Evolutionary conservation across 2,797 vertebrate species (phyloP).

Genomic region (Macroramphosus scolopax): DNA sequence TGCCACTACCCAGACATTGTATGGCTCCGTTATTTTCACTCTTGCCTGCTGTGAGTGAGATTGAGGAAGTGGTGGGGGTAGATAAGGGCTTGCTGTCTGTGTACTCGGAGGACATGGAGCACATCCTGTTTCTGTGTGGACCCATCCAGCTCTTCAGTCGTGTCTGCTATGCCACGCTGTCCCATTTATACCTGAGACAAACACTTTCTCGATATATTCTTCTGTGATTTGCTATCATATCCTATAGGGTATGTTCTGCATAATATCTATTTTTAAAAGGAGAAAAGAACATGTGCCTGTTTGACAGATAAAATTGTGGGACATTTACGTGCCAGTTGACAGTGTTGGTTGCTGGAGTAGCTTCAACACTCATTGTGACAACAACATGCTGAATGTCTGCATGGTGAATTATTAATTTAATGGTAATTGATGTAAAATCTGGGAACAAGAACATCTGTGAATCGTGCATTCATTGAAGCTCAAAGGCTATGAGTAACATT

Average conservation of each 20-base stretch:
- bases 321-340: slow-evolving; percentile 1
- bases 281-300: too few species aligned
- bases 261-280: too few species aligned
- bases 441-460: too few species aligned
- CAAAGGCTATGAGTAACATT: too few species aligned
- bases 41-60: slow-evolving; percentile 48
- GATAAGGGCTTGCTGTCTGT: slow-evolving; percentile 18
- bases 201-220: too few species aligned
- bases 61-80: slow-evolving; percentile 35
- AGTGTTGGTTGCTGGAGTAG: not conserved
- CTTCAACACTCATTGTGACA: not conserved
- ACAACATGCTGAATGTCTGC: too few species aligned
- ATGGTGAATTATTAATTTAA: too few species aligned
- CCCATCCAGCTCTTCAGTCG: not conserved
- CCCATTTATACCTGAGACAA: slow-evolving; percentile 10
- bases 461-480: too few species aligned
- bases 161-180: slow-evolving; percentile 7
- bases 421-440: too few species aligned
- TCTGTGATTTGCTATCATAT: too few species aligned
- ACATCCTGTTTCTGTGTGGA: slow-evolving; percentile 24
- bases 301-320: slow-evolving; percentile 10
- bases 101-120: not conserved
- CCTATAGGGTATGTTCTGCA: too few species aligned
- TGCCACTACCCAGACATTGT: too few species aligned
- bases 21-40: slow-evolving; percentile 30